Base-by-base conservation (phyloP, 2,113 vertebrate species). In the Carettochelys insculpta region DNA sequence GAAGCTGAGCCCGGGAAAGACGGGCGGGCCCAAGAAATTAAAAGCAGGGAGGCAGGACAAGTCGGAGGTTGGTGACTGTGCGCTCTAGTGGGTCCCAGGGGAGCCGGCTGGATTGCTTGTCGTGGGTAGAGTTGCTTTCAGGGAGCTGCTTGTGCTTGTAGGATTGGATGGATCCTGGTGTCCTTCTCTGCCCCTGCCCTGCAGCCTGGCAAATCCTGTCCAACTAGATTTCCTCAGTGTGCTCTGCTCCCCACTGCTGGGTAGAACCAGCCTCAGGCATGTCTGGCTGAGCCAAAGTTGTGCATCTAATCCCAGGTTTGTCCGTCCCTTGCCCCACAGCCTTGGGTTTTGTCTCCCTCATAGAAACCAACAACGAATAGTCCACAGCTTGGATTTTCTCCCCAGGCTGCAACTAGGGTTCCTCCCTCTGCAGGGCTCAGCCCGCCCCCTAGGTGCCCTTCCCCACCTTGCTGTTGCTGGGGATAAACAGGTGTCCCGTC, bases 241-340 rank as follows among this genome's bases (percentile, higher is more conserved):
- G 3, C n/a, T 68, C 16, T 68, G n/a, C 61, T 68, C 34, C n/a
- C 17, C 17, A 34, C 17, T 20, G 3, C 34, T 38, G n/a, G 19
- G 17, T 68, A 68, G 8, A 38, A 38, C 38, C 61, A 68, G 61
- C 19, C n/a, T n/a, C 16, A 11, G 14, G 54, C 27, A 56, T 31
- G 17, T 68, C 61, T 11, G n/a, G n/a, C n/a, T 38, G 19, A 38
- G 19, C n/a, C 34, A 68, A 68, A 68, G 9, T 68, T 68, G 34
- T 22, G 22, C 22, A 20, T 68, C 4, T 11, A 22, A n/a, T 68
- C 16, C 19, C 61, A 20, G 13, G 58, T 34, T 17, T 61, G 31
- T 16, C 58, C 58, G 3, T 6, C 58, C 16, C 52, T 5, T 6
- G 7, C 31, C 61, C 56, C 11, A 1, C 0, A 3, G 9, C 17